Base-by-base conservation (phyloP, 2,113 vertebrate species). In the Mastomys natalensis region DNA sequence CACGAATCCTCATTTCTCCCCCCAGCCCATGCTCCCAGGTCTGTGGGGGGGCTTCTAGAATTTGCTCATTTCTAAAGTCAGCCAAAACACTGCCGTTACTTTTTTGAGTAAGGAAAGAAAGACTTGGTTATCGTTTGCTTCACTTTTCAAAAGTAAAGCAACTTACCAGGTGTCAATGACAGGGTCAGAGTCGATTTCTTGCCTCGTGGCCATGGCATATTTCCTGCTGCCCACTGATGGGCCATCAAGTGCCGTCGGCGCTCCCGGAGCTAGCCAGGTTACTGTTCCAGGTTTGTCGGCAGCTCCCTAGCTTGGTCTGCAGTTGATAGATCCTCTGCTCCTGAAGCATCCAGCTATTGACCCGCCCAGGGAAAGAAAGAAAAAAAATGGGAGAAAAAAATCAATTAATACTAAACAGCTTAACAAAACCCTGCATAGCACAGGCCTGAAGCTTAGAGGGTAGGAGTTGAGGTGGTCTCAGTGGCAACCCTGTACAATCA, bases 261-360 rank as follows among this genome's bases (percentile, higher is more conserved):
- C 97, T 97, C 97, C 96, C 98, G 98, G 96, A 97, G 97, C 91
- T 68, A 93, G 97, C 98, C 96, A 96, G 98, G 97, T 98, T 98
- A 98, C 98, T 98, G 98, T 97, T 98, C 97, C 98, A 98, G 98
- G 98, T 99, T 98, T 98, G 98, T 97, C 97, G 98, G 98, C 97
- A 97, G 99, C 98, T 99, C 98, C 98, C 98, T 98, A 96, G 98
- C 98, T 98, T 98, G 98, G 99, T 98, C 98, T 99, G 98, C 97
- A 98, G 98, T 98, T 99, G 98, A 99, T 98, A 99, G 98, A 99
- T 99, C 98, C 98, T 99, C 98, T 99, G 99, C 98, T 99, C 98
- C 98, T 99, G 99, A 97, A 99, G 99, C 98, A 98, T 99, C 99
- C 98, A 99, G 98, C 99, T 99, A 99, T 99, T 98, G 99, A 99